phyloP scores from a whole-genome alignment of 2,797 vertebrate species.

The Nasua narica region DNA sequence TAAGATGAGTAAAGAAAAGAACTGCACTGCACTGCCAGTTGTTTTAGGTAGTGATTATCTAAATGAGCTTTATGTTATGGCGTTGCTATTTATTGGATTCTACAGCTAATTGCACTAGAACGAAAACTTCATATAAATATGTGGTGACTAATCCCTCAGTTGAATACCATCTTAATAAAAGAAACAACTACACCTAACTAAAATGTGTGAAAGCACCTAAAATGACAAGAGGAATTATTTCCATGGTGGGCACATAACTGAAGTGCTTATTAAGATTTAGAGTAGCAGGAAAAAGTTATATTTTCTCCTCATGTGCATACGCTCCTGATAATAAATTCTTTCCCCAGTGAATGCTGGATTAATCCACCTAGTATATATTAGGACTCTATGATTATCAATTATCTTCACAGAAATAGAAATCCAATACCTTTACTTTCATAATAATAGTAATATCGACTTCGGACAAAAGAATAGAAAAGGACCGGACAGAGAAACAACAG shows the following conservation, averaged over 20 bases:
- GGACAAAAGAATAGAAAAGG: neutral
- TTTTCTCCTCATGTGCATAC: neutral
- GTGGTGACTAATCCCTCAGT: neutral
- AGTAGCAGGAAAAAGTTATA: neutral
- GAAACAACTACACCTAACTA: neutral
- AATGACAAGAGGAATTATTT: neutral
- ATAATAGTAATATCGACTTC: neutral
- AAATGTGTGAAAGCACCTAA: neutral
- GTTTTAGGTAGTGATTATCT: conserved; percentile 13
- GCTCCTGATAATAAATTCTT: neutral
- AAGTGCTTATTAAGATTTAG: neutral
- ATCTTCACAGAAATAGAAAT: neutral
- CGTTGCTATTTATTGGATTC: conserved; percentile 29
- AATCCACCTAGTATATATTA: neutral
- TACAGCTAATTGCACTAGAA: neutral
- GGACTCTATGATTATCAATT: neutral
- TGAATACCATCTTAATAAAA: conserved; percentile 21
- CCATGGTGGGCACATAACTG: neutral
- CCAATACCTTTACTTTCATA: neutral
- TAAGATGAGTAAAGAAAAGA: conserved; percentile 16
- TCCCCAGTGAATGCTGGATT: neutral
- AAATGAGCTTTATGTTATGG: neutral
- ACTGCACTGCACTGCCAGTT: neutral
- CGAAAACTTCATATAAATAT: neutral
- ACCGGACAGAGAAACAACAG: neutral